Conservation (phyloP, 2,113 vertebrate genomes). For the Microtus richardsoni region DNA sequence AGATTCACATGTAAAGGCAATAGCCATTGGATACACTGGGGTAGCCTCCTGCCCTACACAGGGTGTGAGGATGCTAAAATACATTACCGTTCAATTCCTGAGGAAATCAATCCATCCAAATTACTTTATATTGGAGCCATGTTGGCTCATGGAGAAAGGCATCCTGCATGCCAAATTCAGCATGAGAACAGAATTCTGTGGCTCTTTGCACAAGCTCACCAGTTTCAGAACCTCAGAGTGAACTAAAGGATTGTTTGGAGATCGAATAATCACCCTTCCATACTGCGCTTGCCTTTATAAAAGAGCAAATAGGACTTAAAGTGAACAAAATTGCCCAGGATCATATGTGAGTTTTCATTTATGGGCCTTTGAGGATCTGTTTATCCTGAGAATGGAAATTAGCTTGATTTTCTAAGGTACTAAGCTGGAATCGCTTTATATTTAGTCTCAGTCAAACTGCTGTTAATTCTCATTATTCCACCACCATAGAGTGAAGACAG, state of each 20-base stretch:
- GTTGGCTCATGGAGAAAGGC: background rate
- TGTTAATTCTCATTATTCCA: conserved; percentile 76
- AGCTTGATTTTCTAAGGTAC: conserved; percentile 72
- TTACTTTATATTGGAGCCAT: background rate
- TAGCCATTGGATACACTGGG: background rate
- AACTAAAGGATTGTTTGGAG: conserved; percentile 47
- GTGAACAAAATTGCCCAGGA: conserved; percentile 46
- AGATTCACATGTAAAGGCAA: background rate
- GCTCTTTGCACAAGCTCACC: background rate
- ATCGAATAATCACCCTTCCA: conserved; percentile 1
- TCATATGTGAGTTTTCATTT: conserved; percentile 45
- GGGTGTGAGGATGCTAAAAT: background rate
- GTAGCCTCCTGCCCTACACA: background rate
- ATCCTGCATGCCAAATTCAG: background rate
- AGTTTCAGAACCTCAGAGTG: background rate
- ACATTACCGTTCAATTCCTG: conserved; percentile 32
- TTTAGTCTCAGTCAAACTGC: conserved; percentile 65
- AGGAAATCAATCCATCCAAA: conserved; percentile 66
- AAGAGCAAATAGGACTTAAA: conserved; percentile 45
- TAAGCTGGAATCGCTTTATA: conserved; percentile 65
- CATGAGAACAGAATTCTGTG: background rate
- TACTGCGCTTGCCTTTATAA: conserved; percentile 47
- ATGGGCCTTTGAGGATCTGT: conserved; percentile 57
- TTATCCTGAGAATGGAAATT: conserved; percentile 66
- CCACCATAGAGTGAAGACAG: conserved; percentile 2